These are phyloP conservation scores for Penaeus japonicus DNA, from an alignment of 1,140 invertebrate genomes.

Conservation along the genomic window DNA sequence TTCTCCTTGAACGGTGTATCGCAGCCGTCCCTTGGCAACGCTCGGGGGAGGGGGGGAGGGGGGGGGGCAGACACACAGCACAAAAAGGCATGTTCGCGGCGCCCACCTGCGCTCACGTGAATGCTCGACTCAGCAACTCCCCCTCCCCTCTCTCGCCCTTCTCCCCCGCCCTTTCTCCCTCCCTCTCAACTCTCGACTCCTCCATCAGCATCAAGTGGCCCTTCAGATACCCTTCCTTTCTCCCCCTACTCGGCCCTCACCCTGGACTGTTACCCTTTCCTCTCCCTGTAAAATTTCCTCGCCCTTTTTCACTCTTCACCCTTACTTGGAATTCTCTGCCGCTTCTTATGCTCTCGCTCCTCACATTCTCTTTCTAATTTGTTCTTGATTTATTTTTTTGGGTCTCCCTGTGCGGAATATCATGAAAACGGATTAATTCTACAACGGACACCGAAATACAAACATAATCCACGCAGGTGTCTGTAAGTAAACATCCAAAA, in stretches of 20 bases:
- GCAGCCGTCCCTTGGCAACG: background rate
- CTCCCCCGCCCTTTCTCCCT: background rate
- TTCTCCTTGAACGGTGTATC: background rate
- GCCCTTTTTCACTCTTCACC: too few relatives aligned
- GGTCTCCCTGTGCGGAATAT: too few relatives aligned
- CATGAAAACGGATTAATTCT: too few relatives aligned
- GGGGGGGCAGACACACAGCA: background rate
- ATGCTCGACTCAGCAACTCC: background rate
- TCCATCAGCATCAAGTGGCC: slow-evolving; percentile 37
- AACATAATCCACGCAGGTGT: too few relatives aligned
- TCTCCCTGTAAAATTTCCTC: too few relatives aligned
- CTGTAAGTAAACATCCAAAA: too few relatives aligned
- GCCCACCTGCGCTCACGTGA: slow-evolving; percentile 29
- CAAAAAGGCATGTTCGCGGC: background rate
- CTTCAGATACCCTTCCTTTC: background rate
- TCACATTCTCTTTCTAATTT: background rate
- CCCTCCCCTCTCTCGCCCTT: background rate
- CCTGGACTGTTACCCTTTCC: background rate
- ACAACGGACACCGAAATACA: too few relatives aligned
- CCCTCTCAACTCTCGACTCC: slow-evolving; percentile 21
- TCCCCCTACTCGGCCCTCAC: background rate
- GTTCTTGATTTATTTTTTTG: too few relatives aligned
- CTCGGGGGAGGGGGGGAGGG: background rate
- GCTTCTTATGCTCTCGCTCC: background rate
- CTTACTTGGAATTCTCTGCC: too few relatives aligned